Evolutionary conservation across 35 echinoderm and acorn worm genomes (phyloP).

Genomic region (Apostichopus parvimensis): DNA sequence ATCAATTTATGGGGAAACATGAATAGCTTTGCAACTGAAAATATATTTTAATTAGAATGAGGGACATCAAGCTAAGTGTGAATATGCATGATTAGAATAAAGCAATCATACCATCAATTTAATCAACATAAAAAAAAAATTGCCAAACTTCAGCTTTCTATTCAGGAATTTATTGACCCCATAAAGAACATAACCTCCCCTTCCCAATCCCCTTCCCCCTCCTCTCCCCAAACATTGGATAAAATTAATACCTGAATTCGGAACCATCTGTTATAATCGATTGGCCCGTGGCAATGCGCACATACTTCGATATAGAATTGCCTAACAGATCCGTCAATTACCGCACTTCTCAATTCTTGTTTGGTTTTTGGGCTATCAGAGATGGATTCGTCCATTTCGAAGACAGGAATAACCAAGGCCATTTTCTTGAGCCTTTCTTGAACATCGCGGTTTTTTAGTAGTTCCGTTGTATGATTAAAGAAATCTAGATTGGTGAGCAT

Average conservation of each 20-base stretch:
- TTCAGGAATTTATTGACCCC: no score
- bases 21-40: no score
- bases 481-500: not conserved
- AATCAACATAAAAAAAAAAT: no score
- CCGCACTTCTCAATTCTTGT: not conserved
- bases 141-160: not conserved
- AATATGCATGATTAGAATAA: no score
- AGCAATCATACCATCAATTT: no score
- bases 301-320: not conserved
- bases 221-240: not conserved
- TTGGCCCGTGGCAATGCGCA: not conserved
- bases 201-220: not conserved
- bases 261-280: not conserved
- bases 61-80: no score
- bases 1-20: no score
- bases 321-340: not conserved
- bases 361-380: not conserved
- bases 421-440: not conserved
- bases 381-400: constrained; percentile 6
- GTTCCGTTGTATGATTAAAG: not conserved
- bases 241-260: not conserved
- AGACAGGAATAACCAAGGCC: not conserved
- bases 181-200: not conserved
- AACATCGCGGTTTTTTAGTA: not conserved
- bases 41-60: no score